These are phyloP conservation scores for Zelostemma sp. DNA, from an alignment of 1,140 invertebrate species.

Conservation along the genomic window DNA sequence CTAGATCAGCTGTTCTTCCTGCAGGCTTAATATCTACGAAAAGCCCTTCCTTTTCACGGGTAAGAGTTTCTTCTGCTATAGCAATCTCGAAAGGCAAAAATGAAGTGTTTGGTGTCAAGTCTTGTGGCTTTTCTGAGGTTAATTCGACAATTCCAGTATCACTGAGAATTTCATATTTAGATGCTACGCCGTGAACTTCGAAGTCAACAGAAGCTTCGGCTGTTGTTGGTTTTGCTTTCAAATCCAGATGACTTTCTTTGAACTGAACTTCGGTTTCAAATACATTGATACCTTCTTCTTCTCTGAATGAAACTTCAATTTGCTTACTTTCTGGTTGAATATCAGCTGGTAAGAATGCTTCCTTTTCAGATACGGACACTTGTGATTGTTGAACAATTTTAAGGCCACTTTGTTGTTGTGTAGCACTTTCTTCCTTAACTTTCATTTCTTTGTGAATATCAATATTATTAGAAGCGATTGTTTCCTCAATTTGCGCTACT, in stretches of 20 bases:
- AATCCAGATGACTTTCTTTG: conserved; percentile 68
- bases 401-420: conserved; percentile 60
- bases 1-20: conserved; percentile 62
- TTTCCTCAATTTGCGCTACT: conserved; percentile 68
- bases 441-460: conserved; percentile 52
- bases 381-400: conserved; percentile 65
- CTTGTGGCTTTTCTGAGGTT: conserved; percentile 48
- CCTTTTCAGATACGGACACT: conserved; percentile 70
- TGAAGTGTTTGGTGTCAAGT: conserved; percentile 62
- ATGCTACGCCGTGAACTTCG: conserved; percentile 69
- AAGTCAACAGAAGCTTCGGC: conserved; percentile 69
- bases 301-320: conserved; percentile 65
- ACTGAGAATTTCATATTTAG: conserved; percentile 68
- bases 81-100: conserved; percentile 67
- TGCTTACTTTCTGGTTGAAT: conserved; percentile 69
- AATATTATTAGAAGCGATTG: conserved; percentile 51
- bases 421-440: conserved; percentile 57
- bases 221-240: conserved; percentile 57
- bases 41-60: conserved; percentile 71
- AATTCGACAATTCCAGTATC: conserved; percentile 61
- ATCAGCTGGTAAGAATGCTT: conserved; percentile 62
- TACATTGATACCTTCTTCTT: conserved; percentile 68
- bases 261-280: conserved; percentile 68
- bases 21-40: conserved; percentile 61
- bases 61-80: conserved; percentile 63